phyloP scores from a whole-genome alignment of 1,140 invertebrate genomes.

The Wasmannia auropunctata region DNA sequence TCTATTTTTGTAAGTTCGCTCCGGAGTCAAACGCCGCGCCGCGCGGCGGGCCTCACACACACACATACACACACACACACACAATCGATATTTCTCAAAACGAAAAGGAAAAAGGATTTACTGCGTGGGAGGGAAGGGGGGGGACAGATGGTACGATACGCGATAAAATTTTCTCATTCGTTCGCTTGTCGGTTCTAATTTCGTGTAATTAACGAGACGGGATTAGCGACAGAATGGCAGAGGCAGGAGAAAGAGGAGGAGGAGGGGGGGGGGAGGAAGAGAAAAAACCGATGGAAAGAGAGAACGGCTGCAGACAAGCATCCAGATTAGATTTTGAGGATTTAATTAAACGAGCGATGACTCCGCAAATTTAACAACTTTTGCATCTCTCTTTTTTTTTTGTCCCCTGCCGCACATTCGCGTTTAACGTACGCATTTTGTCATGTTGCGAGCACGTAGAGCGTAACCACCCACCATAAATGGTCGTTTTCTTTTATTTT shows the following conservation, averaged over 20 bases:
- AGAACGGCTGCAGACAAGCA: background rate
- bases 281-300: slow-evolving; percentile 31
- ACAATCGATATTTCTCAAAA: background rate
- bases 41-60: too few relatives aligned
- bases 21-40: background rate
- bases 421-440: background rate
- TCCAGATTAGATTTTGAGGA: slow-evolving; percentile 25
- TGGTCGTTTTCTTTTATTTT: background rate
- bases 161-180: slow-evolving; percentile 17
- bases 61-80: too few relatives aligned
- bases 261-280: too few relatives aligned
- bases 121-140: background rate
- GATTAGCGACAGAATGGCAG: background rate
- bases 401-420: background rate
- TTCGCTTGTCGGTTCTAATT: slow-evolving; percentile 35
- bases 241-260: background rate
- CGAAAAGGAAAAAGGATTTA: background rate
- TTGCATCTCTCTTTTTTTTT: background rate
- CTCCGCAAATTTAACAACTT: background rate
- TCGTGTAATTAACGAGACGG: slow-evolving; percentile 52
- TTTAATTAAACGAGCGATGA: slow-evolving; percentile 35
- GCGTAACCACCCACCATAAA: too few relatives aligned
- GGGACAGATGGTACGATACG: background rate
- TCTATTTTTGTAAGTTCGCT: slow-evolving; percentile 47
- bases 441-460: background rate